Evolutionary conservation across 2,888 invertebrate genomes (phyloP).

Genomic region (Autographa pulchrina): DNA sequence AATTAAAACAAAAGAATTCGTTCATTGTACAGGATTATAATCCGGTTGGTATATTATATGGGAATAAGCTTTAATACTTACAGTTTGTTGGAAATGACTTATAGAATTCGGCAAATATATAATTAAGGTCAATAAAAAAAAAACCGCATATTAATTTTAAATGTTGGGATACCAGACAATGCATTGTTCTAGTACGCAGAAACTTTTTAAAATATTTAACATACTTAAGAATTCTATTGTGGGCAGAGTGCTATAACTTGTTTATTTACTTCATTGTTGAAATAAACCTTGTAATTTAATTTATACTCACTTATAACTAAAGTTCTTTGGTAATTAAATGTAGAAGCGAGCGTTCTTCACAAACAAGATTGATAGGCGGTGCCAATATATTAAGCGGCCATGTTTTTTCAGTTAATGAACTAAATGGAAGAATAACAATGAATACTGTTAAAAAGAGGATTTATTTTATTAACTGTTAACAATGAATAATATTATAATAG

Average conservation of each 20-base stretch:
- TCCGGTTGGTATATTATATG: too few relatives aligned
- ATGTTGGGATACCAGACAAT: too few relatives aligned
- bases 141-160: too few relatives aligned
- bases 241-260: background rate
- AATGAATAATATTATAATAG: background rate
- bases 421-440: background rate
- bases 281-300: background rate
- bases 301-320: background rate
- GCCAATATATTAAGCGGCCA: background rate
- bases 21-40: too few relatives aligned
- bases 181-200: too few relatives aligned
- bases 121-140: too few relatives aligned
- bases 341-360: background rate
- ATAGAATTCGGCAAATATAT: too few relatives aligned
- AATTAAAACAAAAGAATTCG: background rate
- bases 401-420: background rate
- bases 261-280: background rate
- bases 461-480: background rate
- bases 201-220: too few relatives aligned
- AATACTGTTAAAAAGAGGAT: background rate
- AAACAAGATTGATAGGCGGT: constrained; percentile 3
- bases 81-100: too few relatives aligned
- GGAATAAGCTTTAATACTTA: too few relatives aligned
- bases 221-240: background rate
- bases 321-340: background rate